Evolutionary conservation across 2,113 vertebrate species (phyloP).

Genomic region (Crypturellus undulatus): DNA sequence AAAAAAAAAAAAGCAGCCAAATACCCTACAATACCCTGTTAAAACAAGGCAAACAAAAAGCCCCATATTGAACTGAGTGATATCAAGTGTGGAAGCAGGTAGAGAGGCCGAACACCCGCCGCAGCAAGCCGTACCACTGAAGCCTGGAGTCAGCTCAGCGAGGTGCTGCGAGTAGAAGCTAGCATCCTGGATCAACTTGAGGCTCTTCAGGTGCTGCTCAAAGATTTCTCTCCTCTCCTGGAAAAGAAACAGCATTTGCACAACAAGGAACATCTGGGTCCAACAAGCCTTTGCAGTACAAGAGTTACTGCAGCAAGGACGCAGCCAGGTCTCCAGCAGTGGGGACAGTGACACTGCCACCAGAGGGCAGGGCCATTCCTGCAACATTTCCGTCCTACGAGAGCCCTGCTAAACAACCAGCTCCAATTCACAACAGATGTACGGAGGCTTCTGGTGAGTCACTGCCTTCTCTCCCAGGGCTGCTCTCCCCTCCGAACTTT

Average conservation of each 20-base stretch:
- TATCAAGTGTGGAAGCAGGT: background rate
- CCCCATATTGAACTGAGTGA: background rate
- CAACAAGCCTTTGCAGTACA: fast-evolving
- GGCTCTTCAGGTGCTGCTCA: slow-evolving; percentile 94
- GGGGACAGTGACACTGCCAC: background rate
- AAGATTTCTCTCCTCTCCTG: slow-evolving; percentile 97
- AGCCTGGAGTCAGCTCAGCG: slow-evolving; percentile 95
- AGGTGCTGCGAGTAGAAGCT: slow-evolving; percentile 91
- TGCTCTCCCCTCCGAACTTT: slow-evolving; percentile 6
- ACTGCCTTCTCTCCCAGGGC: slow-evolving; percentile 13
- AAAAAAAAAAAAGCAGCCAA: background rate
- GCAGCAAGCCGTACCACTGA: slow-evolving; percentile 89
- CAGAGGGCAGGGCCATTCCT: slow-evolving; percentile 65
- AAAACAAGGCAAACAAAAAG: background rate
- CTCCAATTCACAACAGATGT: slow-evolving; percentile 30
- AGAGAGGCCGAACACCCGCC: background rate
- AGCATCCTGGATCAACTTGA: slow-evolving; percentile 90
- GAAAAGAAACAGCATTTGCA: background rate
- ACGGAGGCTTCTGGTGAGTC: slow-evolving; percentile 3
- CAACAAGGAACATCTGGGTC: background rate
- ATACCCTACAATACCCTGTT: background rate
- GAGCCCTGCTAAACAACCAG: background rate
- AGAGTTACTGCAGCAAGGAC: background rate
- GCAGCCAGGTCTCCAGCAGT: background rate
- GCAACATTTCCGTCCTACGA: background rate